phyloP scores from a whole-genome alignment of 2,113 vertebrate species.

The Plestiodon gilberti region DNA sequence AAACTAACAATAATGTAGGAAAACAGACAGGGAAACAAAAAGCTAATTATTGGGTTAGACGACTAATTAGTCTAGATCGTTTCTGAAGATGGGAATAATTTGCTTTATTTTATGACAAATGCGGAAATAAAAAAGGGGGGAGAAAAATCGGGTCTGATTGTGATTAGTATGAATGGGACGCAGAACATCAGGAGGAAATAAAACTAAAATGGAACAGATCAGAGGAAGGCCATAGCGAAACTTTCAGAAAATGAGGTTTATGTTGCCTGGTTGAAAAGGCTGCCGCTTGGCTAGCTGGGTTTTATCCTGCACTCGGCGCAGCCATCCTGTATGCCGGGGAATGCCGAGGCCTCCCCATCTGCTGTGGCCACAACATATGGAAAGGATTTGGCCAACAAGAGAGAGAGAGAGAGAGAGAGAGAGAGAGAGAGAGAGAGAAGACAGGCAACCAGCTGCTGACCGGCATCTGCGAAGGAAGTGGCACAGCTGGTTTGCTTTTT shows the following conservation, averaged over 20 bases:
- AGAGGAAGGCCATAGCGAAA: slow-evolving; percentile 77
- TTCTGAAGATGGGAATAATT: slow-evolving; percentile 85
- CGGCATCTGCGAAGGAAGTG: slow-evolving; percentile 40
- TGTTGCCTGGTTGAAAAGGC: slow-evolving; percentile 8
- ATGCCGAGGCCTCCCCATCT: slow-evolving; percentile 60
- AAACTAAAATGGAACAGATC: slow-evolving; percentile 80
- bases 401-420: not conserved
- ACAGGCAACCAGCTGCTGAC: slow-evolving; percentile 37
- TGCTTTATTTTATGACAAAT: slow-evolving; percentile 90
- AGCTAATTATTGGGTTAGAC: slow-evolving; percentile 89
- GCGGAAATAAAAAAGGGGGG: slow-evolving; percentile 82
- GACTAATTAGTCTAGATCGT: slow-evolving; percentile 88
- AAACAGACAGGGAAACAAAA: slow-evolving; percentile 88
- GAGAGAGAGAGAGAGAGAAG: not conserved
- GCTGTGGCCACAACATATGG: slow-evolving; percentile 64
- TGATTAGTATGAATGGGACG: slow-evolving; percentile 85
- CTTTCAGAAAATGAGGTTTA: slow-evolving; percentile 65
- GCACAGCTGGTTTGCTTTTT: slow-evolving; percentile 35
- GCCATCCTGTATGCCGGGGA: slow-evolving; percentile 43
- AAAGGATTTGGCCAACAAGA: slow-evolving; percentile 33
- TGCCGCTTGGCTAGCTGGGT: slow-evolving; percentile 64
- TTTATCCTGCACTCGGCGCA: slow-evolving; percentile 14
- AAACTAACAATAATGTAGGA: slow-evolving; percentile 87
- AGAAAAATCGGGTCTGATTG: slow-evolving; percentile 76
- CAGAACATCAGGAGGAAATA: slow-evolving; percentile 80